A percentile compares a stretch with the other conserved stretches of the same genome.
phyloP scores from a whole-genome alignment of 2,888 invertebrate genomes.

The Drosophila macrothrix region DNA sequence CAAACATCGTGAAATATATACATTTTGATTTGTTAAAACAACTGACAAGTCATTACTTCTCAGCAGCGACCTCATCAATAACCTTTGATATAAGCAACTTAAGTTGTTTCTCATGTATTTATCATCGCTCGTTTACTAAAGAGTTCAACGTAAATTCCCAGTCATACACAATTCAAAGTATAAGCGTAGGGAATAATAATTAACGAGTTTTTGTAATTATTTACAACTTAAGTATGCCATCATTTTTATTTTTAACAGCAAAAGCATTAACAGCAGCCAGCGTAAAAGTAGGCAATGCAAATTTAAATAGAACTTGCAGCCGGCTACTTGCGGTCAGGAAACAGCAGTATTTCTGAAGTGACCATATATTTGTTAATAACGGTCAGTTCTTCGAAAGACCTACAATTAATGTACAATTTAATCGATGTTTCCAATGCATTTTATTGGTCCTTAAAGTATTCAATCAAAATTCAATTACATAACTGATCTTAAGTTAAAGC shows the following conservation, averaged over 20 bases:
- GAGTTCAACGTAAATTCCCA: neutral
- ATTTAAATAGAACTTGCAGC: neutral
- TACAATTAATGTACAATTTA: neutral
- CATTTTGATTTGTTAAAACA: slow-evolving; percentile 8
- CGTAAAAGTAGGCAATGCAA: neutral
- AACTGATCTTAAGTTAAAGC: neutral
- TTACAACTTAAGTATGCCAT: neutral
- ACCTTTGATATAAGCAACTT: slow-evolving; percentile 6
- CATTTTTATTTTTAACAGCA: neutral
- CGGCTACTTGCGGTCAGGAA: neutral
- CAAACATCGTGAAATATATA: slow-evolving; percentile 8
- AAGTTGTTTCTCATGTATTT: neutral
- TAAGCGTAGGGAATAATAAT: neutral
- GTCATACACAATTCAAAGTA: neutral
- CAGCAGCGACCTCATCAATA: slow-evolving; percentile 7
- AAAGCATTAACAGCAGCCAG: neutral
- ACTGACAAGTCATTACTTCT: slow-evolving; percentile 1
- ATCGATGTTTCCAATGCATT: neutral
- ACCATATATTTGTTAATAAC: neutral
- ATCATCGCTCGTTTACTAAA: neutral
- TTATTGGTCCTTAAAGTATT: neutral
- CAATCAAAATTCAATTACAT: neutral
- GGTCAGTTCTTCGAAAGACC: neutral
- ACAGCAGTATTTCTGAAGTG: neutral
- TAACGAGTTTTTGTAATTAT: neutral